Evolutionary conservation across 1,140 invertebrate genomes (phyloP).

Genomic region (Palaemon carinicauda): DNA sequence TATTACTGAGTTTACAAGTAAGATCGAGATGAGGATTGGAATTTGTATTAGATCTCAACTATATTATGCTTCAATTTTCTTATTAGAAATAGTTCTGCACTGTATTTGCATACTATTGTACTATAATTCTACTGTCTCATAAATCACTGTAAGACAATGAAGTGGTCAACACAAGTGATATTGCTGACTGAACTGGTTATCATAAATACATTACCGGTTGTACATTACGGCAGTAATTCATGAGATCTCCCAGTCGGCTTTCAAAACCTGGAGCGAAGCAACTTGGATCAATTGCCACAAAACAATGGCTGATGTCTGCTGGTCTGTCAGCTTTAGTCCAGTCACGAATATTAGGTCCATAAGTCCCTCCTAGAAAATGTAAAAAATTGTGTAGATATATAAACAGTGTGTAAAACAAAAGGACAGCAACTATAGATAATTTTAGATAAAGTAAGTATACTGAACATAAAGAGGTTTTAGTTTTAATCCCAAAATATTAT

Average conservation of each 20-base stretch:
- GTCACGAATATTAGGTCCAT: constrained; percentile 75
- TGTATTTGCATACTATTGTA: no score
- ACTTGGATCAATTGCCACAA: constrained; percentile 86
- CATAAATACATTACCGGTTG: constrained; percentile 63
- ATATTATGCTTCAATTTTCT: no score
- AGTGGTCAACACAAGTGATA: no score
- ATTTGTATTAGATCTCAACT: no score
- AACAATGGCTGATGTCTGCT: constrained; percentile 90
- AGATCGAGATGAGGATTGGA: background rate
- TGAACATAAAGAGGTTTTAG: background rate
- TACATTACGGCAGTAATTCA: constrained; percentile 65
- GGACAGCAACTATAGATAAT: no score
- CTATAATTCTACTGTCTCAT: no score
- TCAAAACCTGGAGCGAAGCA: constrained; percentile 84
- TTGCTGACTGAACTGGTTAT: background rate
- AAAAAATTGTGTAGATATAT: no score
- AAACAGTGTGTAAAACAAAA: no score
- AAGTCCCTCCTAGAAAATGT: constrained; percentile 68
- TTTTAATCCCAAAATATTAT: no score
- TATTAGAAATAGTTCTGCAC: no score
- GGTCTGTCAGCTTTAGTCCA: constrained; percentile 74
- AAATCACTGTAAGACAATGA: no score
- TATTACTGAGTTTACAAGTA: background rate
- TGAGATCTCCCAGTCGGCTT: constrained; percentile 74
- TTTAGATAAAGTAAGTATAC: no score